Conservation (phyloP, 2,113 vertebrate species). For the Antidorcas marsupialis region DNA sequence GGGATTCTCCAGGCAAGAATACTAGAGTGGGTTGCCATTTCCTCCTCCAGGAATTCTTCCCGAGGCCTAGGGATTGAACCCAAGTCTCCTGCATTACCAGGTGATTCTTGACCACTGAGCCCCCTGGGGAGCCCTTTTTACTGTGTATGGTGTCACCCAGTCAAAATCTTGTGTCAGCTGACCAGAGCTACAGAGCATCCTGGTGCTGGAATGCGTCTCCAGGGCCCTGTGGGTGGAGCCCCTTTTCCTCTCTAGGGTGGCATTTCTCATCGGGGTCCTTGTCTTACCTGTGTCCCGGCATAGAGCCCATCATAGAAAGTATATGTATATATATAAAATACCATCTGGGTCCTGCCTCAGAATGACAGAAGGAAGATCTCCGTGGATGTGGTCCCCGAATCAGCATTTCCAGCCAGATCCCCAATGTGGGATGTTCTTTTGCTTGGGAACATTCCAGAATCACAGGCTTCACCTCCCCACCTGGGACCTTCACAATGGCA, state of each 20-base stretch:
- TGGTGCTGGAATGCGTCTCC: fast-evolving
- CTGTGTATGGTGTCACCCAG: fast-evolving
- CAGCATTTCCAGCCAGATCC: background rate
- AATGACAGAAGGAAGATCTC: background rate
- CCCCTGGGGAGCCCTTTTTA: background rate
- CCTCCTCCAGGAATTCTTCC: background rate
- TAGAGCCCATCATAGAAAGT: fast-evolving
- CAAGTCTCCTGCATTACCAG: background rate
- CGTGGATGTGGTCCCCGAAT: too few species aligned
- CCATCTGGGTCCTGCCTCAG: background rate
- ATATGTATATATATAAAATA: background rate
- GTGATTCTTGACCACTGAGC: background rate
- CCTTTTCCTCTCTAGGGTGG: background rate
- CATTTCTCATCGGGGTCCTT: fast-evolving
- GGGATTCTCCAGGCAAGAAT: background rate
- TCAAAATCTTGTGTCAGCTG: background rate
- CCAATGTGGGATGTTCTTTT: background rate
- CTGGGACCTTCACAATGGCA: background rate
- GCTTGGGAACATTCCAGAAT: background rate
- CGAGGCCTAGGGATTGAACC: background rate
- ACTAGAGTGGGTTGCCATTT: background rate
- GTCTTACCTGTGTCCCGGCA: fast-evolving
- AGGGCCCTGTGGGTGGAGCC: fast-evolving
- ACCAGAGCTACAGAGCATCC: fast-evolving
- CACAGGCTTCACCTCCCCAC: background rate